Base-by-base conservation (phyloP, 2,888 invertebrate genomes). In the Melanophora roralis region DNA sequence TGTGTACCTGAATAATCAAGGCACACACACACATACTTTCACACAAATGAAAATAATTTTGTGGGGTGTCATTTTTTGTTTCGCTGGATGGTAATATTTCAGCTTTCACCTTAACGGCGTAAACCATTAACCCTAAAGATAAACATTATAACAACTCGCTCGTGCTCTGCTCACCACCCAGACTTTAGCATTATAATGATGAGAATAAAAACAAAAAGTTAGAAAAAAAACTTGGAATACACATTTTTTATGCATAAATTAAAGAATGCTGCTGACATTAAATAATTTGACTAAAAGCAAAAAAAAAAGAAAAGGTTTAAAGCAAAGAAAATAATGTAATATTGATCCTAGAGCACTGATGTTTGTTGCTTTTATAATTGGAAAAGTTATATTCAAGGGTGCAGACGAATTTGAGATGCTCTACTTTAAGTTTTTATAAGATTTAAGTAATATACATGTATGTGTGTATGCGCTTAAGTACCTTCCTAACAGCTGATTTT, bases 241-340 rank as follows among this genome's bases (percentile, higher is more conserved):
- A 72, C 62, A 76, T 51, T 80, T 80, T 80, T 80, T 75, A 51
- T 80, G 80, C 75, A 80, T 80, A 80, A 80, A 80, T 80, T 80
- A 80, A 80, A 76, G 57, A n/a, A n/a, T 53, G 75, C 60, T 72
- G 69, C 65, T 75, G 80, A 72, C 80, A 76, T 80, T 68, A 76
- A 80, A 76, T 80, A 68, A 80, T 80, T 72, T 75, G 32, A 32
- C 45, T 40, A 62, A 75, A 79, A 79, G 65, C 47, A 57, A 57
- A 16, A 72, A 27, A 16, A 11, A 57, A 19, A 32, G 23, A 43
- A 27, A 40, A 14, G 3, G 2, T n/a, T 2, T 36, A 43, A 43
- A 32, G 4, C n/a, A 53, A 43, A 69, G 47, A 40, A 51, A 57
- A 51, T 11, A 43, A 57, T 55, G 49, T 43, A 68, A 60, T 79